Percentiles rank a stretch among this genome's conserved stretches.
These are phyloP conservation scores for Nyctalus aviator DNA, from an alignment of 2,797 vertebrate species.

Conservation along the genomic window DNA sequence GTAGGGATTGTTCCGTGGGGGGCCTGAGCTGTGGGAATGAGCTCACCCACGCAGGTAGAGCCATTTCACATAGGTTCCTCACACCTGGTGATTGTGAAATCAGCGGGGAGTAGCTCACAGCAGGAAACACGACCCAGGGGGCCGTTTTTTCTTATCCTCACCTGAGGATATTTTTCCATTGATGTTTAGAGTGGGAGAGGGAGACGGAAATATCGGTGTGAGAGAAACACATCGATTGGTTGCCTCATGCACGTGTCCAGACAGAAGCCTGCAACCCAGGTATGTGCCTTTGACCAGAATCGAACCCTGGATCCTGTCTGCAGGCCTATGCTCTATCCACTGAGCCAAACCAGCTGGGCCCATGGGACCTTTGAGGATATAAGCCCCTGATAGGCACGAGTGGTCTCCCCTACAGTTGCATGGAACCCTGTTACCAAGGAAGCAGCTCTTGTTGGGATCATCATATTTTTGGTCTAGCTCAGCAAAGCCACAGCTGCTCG, in stretches of 20 bases:
- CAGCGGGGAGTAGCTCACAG: neutral
- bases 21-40: neutral
- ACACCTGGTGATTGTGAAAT: neutral
- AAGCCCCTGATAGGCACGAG: neutral
- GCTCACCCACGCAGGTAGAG: neutral
- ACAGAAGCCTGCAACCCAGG: no score
- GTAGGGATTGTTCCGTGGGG: neutral
- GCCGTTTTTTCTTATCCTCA: neutral
- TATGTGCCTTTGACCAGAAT: no score
- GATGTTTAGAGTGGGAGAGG: no score
- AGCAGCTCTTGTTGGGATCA: slow-evolving; percentile 56
- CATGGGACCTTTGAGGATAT: neutral
- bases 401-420: neutral
- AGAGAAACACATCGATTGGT: no score
- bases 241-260: no score
- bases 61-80: neutral
- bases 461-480: slow-evolving; percentile 69
- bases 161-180: no score
- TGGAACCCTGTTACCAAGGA: slow-evolving; percentile 52
- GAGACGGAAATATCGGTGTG: no score
- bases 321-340: no score
- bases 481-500: slow-evolving; percentile 66
- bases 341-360: no score
- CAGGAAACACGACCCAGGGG: neutral
- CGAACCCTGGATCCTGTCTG: no score